Conservation (phyloP, 1,140 invertebrate genomes). For the Zaprionus kolodkinae region DNA sequence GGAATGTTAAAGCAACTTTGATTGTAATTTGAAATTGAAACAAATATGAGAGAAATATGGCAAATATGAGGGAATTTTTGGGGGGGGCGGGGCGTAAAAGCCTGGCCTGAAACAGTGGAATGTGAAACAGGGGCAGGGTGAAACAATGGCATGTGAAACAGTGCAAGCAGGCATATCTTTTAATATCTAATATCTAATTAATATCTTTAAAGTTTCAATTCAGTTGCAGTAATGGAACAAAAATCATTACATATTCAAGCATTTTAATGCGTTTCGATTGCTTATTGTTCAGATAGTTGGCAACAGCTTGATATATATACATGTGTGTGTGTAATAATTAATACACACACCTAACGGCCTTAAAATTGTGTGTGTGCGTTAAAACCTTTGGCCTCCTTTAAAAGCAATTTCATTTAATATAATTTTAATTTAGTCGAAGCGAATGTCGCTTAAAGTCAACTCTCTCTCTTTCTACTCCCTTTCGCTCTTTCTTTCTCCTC, state of each 20-base stretch:
- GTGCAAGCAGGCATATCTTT: neutral
- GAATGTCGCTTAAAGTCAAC: neutral
- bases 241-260: neutral
- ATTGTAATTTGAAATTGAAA: slow-evolving; percentile 1
- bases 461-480: neutral
- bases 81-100: no score
- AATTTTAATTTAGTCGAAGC: slow-evolving; percentile 7
- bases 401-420: slow-evolving; percentile 11
- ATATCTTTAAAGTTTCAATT: neutral
- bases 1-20: neutral
- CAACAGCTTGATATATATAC: neutral
- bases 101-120: no score
- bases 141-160: slow-evolving; percentile 3
- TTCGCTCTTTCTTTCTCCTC: neutral
- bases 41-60: neutral
- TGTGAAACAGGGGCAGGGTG: neutral
- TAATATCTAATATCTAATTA: neutral
- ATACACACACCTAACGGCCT: slow-evolving; percentile 2
- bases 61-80: neutral
- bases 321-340: neutral
- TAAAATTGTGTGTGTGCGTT: slow-evolving; percentile 5
- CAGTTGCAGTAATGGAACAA: neutral
- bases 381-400: slow-evolving; percentile 12
- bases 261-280: neutral
- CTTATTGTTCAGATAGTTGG: neutral